A percentile compares a stretch with the other conserved stretches of the same genome.
Conservation (phyloP, 1,140 invertebrate genomes). For the Lutraria rhynchaena region DNA sequence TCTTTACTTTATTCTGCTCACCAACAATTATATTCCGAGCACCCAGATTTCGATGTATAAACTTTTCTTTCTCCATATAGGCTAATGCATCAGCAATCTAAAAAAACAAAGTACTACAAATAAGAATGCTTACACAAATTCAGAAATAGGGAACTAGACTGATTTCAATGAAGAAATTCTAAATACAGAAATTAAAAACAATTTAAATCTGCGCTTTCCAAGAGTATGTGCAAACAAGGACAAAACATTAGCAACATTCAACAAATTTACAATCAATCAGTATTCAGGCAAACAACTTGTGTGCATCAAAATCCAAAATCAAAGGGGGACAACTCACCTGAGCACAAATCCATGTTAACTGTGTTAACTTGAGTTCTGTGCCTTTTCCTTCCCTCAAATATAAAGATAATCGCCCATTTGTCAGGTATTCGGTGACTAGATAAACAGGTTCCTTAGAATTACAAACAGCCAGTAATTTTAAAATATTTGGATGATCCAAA, state of each 20-base stretch:
- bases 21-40: slow-evolving; percentile 91
- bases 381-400: slow-evolving; percentile 77
- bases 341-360: slow-evolving; percentile 75
- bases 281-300: no score
- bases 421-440: slow-evolving; percentile 96
- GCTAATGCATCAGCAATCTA: slow-evolving; percentile 91
- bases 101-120: slow-evolving; percentile 2
- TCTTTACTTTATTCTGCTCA: slow-evolving; percentile 94
- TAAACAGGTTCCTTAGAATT: slow-evolving; percentile 99
- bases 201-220: no score
- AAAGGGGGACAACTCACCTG: slow-evolving; percentile 66
- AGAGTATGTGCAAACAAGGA: background rate
- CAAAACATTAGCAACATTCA: background rate
- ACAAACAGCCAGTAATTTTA: slow-evolving; percentile 98
- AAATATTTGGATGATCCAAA: slow-evolving; percentile 96
- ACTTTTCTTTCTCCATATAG: slow-evolving; percentile 94
- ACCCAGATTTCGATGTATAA: slow-evolving; percentile 82
- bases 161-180: no score
- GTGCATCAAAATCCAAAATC: no score
- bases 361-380: slow-evolving; percentile 66
- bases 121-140: no score
- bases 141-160: no score
- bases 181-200: no score
- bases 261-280: background rate
- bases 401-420: slow-evolving; percentile 74